Evolutionary conservation across 2,113 vertebrate species (phyloP).

Genomic region (Percina caprodes): DNA sequence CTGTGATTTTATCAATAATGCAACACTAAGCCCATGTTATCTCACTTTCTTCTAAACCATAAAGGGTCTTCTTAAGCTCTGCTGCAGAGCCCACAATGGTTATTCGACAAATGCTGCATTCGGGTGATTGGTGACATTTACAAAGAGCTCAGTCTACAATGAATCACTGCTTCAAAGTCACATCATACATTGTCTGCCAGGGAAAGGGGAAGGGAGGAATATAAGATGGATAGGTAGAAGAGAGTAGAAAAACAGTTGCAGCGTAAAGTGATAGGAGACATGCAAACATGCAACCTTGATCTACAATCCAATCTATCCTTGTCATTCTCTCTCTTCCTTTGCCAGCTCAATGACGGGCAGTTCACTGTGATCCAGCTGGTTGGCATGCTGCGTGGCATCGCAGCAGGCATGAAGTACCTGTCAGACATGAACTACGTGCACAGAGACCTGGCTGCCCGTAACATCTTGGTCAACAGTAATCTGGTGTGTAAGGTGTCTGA

Average conservation of each 20-base stretch:
- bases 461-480: constrained; percentile 98
- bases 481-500: constrained; percentile 98
- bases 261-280: background rate
- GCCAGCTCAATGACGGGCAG: constrained; percentile 94
- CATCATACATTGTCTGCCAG: constrained; percentile 59
- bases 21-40: constrained; percentile 19
- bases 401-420: constrained; percentile 97
- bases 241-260: constrained; percentile 2
- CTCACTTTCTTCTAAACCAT: constrained; percentile 43
- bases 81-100: constrained; percentile 19
- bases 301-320: constrained; percentile 20
- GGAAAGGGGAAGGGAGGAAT: background rate
- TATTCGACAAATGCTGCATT: constrained; percentile 57
- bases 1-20: constrained; percentile 17
- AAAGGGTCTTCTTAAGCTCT: constrained; percentile 48
- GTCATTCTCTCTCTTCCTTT: constrained; percentile 38
- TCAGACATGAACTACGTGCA: constrained; percentile 98
- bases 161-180: constrained; percentile 68
- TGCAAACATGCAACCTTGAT: constrained; percentile 40
- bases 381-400: constrained; percentile 96
- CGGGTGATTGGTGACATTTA: constrained; percentile 70
- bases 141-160: constrained; percentile 64
- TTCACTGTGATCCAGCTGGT: constrained; percentile 98
- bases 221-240: constrained; percentile 5
- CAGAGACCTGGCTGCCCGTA: constrained; percentile 94